A percentile compares a stretch with the other conserved stretches of the same genome.
Conservation (phyloP, 2,888 invertebrate species). For the Oscheius sp. region DNA sequence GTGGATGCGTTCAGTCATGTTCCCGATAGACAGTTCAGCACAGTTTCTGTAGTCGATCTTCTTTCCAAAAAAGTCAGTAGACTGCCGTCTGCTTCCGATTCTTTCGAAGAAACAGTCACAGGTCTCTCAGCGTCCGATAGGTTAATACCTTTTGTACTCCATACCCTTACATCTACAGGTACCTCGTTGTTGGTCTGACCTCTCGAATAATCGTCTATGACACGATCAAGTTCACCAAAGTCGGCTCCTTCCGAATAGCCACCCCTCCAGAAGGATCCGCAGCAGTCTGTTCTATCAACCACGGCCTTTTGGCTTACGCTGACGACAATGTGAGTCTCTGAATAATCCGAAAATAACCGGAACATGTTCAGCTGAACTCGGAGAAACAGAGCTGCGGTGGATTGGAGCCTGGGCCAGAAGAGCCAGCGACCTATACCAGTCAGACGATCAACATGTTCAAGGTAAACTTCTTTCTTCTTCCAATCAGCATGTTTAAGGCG, state of each 20-base stretch:
- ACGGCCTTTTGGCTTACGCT: constrained; percentile 64
- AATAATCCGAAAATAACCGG: neutral
- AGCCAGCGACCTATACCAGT: constrained; percentile 74
- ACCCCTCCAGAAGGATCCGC: constrained; percentile 52
- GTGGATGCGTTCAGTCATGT: constrained; percentile 61
- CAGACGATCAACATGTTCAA: constrained; percentile 76
- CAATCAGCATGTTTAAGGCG: constrained; percentile 68
- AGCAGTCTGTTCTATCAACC: constrained; percentile 61
- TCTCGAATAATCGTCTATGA: constrained; percentile 75
- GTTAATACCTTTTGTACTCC: constrained; percentile 32
- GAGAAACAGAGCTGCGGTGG: constrained; percentile 67
- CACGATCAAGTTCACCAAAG: constrained; percentile 60
- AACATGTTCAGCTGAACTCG: constrained; percentile 72
- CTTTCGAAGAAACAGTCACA: constrained; percentile 74
- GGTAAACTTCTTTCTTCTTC: constrained; percentile 63
- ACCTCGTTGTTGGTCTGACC: constrained; percentile 59
- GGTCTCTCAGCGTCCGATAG: constrained; percentile 73
- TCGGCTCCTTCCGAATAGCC: constrained; percentile 50
- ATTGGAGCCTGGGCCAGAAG: constrained; percentile 48
- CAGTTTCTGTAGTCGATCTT: constrained; percentile 75
- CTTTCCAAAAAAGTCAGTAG: constrained; percentile 67
- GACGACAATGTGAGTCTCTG: constrained; percentile 52
- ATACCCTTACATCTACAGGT: constrained; percentile 45
- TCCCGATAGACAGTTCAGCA: constrained; percentile 74
- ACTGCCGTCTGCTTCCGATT: constrained; percentile 41